Percentiles rank a stretch among this genome's conserved stretches.
Conservation (phyloP, 2,797 vertebrate genomes). For the Distichodus sexfasciatus region DNA sequence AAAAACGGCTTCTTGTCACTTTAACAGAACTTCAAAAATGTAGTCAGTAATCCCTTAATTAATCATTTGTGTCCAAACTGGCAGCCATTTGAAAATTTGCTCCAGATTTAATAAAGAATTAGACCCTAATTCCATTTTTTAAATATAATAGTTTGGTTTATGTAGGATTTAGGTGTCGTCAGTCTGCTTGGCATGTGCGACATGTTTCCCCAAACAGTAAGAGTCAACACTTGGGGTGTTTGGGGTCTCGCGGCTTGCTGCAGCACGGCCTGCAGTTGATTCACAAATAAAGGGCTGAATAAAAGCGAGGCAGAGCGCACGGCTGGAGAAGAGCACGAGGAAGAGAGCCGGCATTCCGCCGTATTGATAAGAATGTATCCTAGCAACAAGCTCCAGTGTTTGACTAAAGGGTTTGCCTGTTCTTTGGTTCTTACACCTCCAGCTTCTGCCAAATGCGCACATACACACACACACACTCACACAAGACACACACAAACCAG, state of each 20-base stretch:
- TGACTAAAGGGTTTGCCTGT: slow-evolving; percentile 52
- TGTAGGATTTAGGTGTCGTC: too few species aligned
- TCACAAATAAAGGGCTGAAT: slow-evolving; percentile 47
- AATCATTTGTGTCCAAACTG: too few species aligned
- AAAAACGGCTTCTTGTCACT: background rate
- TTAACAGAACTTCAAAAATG: background rate
- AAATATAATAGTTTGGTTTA: background rate
- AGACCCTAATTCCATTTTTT: background rate
- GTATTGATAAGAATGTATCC: slow-evolving; percentile 59
- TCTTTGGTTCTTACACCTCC: slow-evolving; percentile 43
- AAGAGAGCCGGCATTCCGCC: slow-evolving; percentile 50
- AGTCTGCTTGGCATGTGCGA: background rate
- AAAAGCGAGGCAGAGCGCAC: slow-evolving; percentile 21
- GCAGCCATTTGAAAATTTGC: too few species aligned
- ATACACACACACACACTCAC: slow-evolving; percentile 8
- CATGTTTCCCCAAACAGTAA: background rate
- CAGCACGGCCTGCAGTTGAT: slow-evolving; percentile 26
- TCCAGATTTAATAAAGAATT: background rate
- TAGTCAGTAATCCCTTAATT: background rate
- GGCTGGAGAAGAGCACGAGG: slow-evolving; percentile 19
- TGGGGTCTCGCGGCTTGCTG: slow-evolving; percentile 26
- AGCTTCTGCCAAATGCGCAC: slow-evolving; percentile 39
- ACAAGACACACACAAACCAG: background rate
- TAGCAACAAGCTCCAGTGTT: slow-evolving; percentile 58
- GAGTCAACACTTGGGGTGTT: slow-evolving; percentile 18